A percentile compares a stretch with the other conserved stretches of the same genome.
phyloP scores from a whole-genome alignment of 2,888 invertebrate species.

The Stegana nigrithorax region DNA sequence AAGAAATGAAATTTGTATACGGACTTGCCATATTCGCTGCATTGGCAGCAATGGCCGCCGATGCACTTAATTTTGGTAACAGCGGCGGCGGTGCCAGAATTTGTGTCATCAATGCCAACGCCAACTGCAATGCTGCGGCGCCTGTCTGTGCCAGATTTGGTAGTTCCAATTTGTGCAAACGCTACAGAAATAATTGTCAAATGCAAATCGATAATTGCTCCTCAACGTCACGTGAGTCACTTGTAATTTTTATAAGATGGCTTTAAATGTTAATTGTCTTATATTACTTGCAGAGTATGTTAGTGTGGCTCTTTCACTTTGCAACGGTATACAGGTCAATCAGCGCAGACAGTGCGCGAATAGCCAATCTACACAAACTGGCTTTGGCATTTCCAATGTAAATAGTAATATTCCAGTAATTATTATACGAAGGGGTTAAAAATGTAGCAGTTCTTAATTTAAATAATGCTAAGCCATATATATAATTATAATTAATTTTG shows the following conservation, averaged over 20 bases:
- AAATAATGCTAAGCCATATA: no score
- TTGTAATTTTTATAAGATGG: not conserved
- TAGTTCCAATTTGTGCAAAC: constrained; percentile 9
- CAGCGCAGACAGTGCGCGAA: not conserved
- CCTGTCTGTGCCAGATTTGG: constrained; percentile 12
- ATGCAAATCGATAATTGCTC: constrained; percentile 2
- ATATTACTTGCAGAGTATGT: not conserved
- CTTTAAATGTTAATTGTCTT: not conserved
- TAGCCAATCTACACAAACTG: no score
- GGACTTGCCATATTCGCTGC: not conserved
- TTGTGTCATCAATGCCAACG: not conserved
- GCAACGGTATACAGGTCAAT: not conserved
- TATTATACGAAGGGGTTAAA: no score
- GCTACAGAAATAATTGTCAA: not conserved
- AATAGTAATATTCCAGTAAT: no score
- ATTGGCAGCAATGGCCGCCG: not conserved
- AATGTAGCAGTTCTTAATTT: no score
- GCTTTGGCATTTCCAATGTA: no score
- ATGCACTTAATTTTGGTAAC: not conserved
- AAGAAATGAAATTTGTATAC: no score
- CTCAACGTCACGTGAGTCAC: constrained; percentile 1
- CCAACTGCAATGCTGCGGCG: not conserved
- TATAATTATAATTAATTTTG: no score
- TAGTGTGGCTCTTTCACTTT: not conserved
- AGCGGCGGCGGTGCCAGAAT: not conserved